phyloP scores from a whole-genome alignment of 2,113 vertebrate species.

The Tyto alba region DNA sequence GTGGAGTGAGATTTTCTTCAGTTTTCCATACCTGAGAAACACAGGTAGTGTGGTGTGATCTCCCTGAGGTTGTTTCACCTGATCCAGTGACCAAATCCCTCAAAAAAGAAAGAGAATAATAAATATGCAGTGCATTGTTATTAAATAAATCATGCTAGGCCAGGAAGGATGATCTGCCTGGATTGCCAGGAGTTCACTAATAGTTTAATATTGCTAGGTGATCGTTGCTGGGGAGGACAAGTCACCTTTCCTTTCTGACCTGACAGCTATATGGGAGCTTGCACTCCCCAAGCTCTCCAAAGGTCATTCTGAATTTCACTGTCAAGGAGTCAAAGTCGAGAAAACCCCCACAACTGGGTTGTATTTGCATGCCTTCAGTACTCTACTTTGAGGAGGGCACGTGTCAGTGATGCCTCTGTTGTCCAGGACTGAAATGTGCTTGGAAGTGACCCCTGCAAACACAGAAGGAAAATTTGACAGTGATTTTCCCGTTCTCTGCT shows the following conservation, averaged over 20 bases:
- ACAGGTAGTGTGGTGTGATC: accelerated
- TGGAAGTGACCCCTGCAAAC: not conserved
- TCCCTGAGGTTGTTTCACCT: not conserved
- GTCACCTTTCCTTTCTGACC: not conserved
- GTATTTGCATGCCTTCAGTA: not conserved
- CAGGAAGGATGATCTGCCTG: not conserved
- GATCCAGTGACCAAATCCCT: not conserved
- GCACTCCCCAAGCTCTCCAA: not conserved
- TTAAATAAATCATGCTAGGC: not conserved
- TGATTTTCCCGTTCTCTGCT: not conserved
- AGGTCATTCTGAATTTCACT: not conserved
- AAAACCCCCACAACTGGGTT: accelerated
- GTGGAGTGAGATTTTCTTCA: not conserved
- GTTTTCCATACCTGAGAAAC: not conserved
- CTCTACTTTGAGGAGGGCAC: accelerated
- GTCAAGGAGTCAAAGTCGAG: not conserved
- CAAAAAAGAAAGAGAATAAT: not conserved
- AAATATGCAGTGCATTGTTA: not conserved
- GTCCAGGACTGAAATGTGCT: not conserved
- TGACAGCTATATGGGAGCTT: not conserved
- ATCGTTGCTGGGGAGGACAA: accelerated
- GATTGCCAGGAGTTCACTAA: accelerated
- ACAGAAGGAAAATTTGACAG: not conserved
- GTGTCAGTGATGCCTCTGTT: not conserved
- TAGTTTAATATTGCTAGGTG: not conserved